phyloP scores from a whole-genome alignment of 2,888 invertebrate species.

The Lycophotia porphyrea region DNA sequence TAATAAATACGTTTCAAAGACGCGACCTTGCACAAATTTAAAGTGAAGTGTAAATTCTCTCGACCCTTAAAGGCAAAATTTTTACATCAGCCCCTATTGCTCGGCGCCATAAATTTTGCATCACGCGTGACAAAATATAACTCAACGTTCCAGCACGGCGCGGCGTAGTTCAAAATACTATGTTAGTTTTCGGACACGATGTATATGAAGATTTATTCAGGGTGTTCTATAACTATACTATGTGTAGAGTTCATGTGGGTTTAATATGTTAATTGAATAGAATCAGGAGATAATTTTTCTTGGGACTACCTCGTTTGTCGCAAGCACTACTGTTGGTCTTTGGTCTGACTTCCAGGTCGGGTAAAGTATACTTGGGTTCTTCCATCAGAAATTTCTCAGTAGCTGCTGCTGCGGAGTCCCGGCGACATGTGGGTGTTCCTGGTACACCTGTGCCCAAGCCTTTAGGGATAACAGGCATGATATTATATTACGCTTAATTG shows the following conservation, averaged over 20 bases:
- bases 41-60: conserved; percentile 1
- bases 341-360: not conserved
- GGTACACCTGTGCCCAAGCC: not conserved
- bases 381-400: not conserved
- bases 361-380: not conserved
- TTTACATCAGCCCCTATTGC: conserved; percentile 4
- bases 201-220: conserved; percentile 12
- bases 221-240: not conserved
- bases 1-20: conserved; percentile 20
- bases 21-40: conserved; percentile 43
- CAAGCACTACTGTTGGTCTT: not conserved
- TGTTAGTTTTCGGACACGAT: conserved; percentile 13
- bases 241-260: not conserved
- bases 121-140: conserved; percentile 52
- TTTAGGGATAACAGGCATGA: not conserved
- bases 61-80: conserved; percentile 11
- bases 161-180: conserved; percentile 11
- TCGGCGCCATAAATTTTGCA: conserved; percentile 40
- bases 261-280: not conserved
- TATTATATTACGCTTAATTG: not conserved
- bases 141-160: conserved; percentile 13
- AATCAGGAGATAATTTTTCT: not conserved
- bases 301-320: not conserved
- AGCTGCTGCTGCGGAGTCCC: not conserved
- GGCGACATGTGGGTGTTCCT: not conserved